phyloP scores from a whole-genome alignment of 1,140 invertebrate species.

The Drosophila biarmipes region DNA sequence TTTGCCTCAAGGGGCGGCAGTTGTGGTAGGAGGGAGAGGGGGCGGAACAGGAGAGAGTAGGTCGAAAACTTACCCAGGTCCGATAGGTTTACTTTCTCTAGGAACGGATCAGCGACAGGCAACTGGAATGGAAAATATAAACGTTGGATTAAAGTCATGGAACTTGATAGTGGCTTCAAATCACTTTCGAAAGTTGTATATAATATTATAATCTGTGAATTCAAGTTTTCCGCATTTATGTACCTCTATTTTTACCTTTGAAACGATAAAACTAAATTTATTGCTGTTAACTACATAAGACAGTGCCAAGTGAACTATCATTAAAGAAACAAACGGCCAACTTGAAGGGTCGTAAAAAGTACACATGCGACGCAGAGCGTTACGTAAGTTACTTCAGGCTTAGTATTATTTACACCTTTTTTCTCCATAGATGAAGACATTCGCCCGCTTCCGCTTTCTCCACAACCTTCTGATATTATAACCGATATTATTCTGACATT shows the following conservation, averaged over 20 bases:
- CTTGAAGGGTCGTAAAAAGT: conserved; percentile 16
- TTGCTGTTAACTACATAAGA: conserved; percentile 7
- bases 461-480: conserved; percentile 5
- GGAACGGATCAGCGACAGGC: conserved; percentile 94
- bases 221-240: not conserved
- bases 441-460: not conserved
- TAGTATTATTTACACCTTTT: conserved; percentile 8
- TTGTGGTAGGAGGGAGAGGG: not conserved
- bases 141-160: conserved; percentile 52
- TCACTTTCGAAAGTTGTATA: not conserved
- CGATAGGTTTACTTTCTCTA: conserved; percentile 93
- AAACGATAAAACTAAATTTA: conserved; percentile 2
- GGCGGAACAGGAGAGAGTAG: not conserved
- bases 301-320: conserved; percentile 13
- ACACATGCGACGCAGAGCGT: conserved; percentile 2
- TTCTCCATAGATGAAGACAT: not conserved
- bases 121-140: conserved; percentile 88
- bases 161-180: not conserved
- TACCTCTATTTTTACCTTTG: conserved; percentile 1
- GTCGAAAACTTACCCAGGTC: conserved; percentile 90
- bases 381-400: conserved; percentile 9
- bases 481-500: not conserved
- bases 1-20: not conserved
- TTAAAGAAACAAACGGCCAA: conserved; percentile 27
- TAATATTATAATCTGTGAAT: not conserved